Evolutionary conservation across 2,888 invertebrate species (phyloP), one percentile per base, ranked within the genome.

Genomic region (Sturmia bella): DNA sequence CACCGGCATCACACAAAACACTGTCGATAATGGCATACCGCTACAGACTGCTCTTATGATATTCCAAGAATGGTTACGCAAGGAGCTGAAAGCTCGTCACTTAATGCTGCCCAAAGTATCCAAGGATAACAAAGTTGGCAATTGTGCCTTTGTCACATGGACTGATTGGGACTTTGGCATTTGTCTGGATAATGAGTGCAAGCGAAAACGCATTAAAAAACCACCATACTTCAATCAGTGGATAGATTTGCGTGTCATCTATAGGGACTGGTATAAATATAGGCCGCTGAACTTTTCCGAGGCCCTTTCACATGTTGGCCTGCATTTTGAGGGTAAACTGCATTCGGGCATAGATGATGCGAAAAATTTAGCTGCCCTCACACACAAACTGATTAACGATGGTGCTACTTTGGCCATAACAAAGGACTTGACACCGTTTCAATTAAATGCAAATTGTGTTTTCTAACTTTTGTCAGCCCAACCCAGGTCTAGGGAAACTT

Each of bases 331-430:
- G 85, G 94, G 94, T 6, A 90, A 92, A 61, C 91, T 93, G 83
- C 94, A 94, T 86, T 93, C 93, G 57, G 94, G 94, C 43, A 89
- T 93, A 41, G 91, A 93, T 88, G 94, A 94, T 89, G 92, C 94
- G 13, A 91, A 92, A 84, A 94, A 94, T 87, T 92, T 94, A 57
- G 94, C 93, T 12, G 89, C 89, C 52, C 89, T 94, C 70, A 92
- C 92, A 39, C 92, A 91, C 86, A 92, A 92, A 88, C 92, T 94
- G 92, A 90, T 92, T 32, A 85, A 88, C 68, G 93, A 93, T 88
- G 94, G 94, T 17, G 92, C 92, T 83, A 85, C 91, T 19, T 87
- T 94, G 84, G 88, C 88, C 77, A 90, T 93, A 63, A 93, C 93
- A 56, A 91, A 90, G 85, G 91, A 91, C 84, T 84, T 91, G 72